Evolutionary conservation across 2,888 invertebrate species (phyloP), one percentile per base, ranked within the genome.

Genomic region (Hedya salicella): DNA sequence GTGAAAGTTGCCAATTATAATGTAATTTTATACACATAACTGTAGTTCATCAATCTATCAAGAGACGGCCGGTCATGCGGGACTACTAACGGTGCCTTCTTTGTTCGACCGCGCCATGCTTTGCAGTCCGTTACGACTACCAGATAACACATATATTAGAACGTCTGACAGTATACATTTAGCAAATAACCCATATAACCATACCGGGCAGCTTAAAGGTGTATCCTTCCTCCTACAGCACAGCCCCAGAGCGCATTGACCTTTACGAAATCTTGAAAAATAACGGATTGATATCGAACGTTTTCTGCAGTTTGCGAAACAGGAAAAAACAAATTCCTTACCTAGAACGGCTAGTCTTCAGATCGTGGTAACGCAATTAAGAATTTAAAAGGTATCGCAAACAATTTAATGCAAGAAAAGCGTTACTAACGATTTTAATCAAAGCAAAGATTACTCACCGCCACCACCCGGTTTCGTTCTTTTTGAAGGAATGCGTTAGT

Each of bases 221-320:
- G 74, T 80, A 78, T 73, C 78, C 78, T 78, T 36, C 25, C 25
- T 25, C 25, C 25, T 25, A 25, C 25, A 25, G 3, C 80, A 79
- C 78, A 75, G 70, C 75, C 77, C 71, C 78, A 71, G 75, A 80
- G 91, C 89, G 73, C 91, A 87, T 81, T 91, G 91, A 91, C 91
- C 91, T 82, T 78, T 75, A 70, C 74, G 79, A 79, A 82, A 88
- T 89, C 84, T 89, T 88, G 82, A 90, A 91, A 90, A 90, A 86
- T 91, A 91, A 91, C 91, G 91, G 91, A 88, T 75, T 72, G 61
- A 65, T 67, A 70, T 66, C 54, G 54, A 66, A 61, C 66, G 61
- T 60, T 61, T 61, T 49, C 32, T 54, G 60, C 46, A 66, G 48
- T 32, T 49, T 53, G 42, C 19, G 61, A 39, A 40, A 40, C 36